These are phyloP conservation scores for Scelioninae gen. 2 DNA, from an alignment of 2,888 invertebrate species.

Conservation along the genomic window DNA sequence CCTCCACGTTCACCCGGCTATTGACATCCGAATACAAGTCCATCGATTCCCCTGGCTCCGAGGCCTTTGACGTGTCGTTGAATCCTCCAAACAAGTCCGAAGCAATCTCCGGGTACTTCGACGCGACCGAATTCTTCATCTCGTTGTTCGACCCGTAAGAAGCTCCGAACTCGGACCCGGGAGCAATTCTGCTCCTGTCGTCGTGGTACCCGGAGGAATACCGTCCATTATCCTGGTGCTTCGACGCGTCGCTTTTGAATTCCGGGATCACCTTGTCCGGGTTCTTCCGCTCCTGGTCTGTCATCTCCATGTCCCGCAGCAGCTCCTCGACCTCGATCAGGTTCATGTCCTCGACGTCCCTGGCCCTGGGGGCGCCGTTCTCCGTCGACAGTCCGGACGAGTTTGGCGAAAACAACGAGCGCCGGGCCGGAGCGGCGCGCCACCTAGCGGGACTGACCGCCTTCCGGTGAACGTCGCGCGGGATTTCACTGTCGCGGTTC, in stretches of 20 bases:
- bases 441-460: constrained; percentile 55
- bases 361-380: constrained; percentile 60
- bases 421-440: constrained; percentile 57
- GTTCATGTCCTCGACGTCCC: constrained; percentile 68
- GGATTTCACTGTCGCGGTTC: constrained; percentile 61
- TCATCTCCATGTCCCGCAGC: constrained; percentile 74
- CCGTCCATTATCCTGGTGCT: background rate
- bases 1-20: constrained; percentile 13
- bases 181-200: constrained; percentile 1
- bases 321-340: constrained; percentile 74
- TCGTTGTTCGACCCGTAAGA: constrained; percentile 20
- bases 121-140: constrained; percentile 3
- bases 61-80: constrained; percentile 32
- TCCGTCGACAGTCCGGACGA: constrained; percentile 63
- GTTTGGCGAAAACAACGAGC: constrained; percentile 64
- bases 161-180: constrained; percentile 20
- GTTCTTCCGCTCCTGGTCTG: constrained; percentile 73
- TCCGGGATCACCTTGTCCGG: constrained; percentile 66
- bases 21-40: constrained; percentile 25
- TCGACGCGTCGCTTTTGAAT: constrained; percentile 59
- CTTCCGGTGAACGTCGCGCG: constrained; percentile 51
- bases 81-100: constrained; percentile 35
- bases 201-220: constrained; percentile 8
- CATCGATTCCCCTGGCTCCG: constrained; percentile 8
- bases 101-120: constrained; percentile 30